Evolutionary conservation across 23 tunicate genomes (phyloP), one percentile per base, ranked within the genome.

Genomic region (Corella eumyota): DNA sequence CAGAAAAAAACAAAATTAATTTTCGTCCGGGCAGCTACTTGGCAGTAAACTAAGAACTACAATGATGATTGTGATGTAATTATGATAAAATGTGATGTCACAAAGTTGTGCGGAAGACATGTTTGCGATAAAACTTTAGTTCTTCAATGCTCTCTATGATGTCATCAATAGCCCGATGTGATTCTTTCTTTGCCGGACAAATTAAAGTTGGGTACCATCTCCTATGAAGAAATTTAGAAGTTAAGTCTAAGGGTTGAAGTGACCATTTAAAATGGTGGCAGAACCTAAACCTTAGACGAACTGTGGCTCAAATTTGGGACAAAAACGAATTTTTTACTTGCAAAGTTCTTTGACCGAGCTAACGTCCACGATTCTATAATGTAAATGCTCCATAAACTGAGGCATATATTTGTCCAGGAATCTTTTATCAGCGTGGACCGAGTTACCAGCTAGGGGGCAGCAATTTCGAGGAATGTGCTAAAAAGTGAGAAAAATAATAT

Each of bases 361-460:
- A 1, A 79, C 88, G 59, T 92, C 93, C 19, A 83, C 45, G 30
- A 92, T 92, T 45, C 98, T 30, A 50, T 92, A 92, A 46, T 82
- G 92, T 24, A 92, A 50, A 48, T 83, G 79, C 50, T 62, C 59
- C 36, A 66, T 50, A 36, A 83, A 71, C 19, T 24, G 40, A 1
- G 93, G 98, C 98, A 92, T 81, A 58, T 75, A 76, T 53, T 92
- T 83, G 60, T 72, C 68, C 4, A 92, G 66, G 48, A 92, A 92
- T 22, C 25, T 61, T 52, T 81, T 81, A 55, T 92, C 98, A 32
- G 60, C 81, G 56, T 83, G 93, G 33, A 92, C 73, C 4, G 86
- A 69, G 44, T 83, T 92, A 15, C 98, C 98, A 59, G 93, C 98
- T 34, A 92, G 76, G 4, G 98, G 98, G 61, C 75, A 68, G 15